Evolutionary conservation across 2,888 invertebrate genomes (phyloP), one percentile per base, ranked within the genome.

Genomic region (Furcula furcula): DNA sequence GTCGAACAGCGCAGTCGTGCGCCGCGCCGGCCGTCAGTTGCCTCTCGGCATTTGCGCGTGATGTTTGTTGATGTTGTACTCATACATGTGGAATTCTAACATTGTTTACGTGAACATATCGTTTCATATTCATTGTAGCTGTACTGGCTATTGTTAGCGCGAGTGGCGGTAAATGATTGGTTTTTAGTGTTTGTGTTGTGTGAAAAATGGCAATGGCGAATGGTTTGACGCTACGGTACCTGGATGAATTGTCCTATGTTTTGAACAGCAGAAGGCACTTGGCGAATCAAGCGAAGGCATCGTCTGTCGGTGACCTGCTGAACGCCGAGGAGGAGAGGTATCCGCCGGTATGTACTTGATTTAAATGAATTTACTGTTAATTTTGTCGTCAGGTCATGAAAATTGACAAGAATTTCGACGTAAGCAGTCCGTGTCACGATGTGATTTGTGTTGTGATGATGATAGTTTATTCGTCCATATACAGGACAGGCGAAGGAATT

Each of bases 241-340:
- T 89, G 80, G 89, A 89, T 69, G 89, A 89, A 72, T 58, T 89
- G 48, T 88, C 88, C 15, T 87, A 76, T 55, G 89, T 89, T 40
- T 58, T 89, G 72, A 87, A 86, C 45, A 82, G 75, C 55, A 66
- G 89, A 54, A 69, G 75, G 55, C 82, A 83, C 34, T 57, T 88
- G 40, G 70, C 85, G 36, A 76, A 52, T 34, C 86, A 87, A 57
- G 69, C 80, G 55, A 83, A 78, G 56, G 88, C 89, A 69, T 88
- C 86, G 39, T 89, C 89, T 7, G 89, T 89, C 1, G 89, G 89
- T 1, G 87, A 88, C 58, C 82, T 89, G 29, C 73, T 89, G 1
- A 87, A 78, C 33, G 68, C 88, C 26, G 87, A 86, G 15, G 88
- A 88, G 26, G 87, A 84, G 38, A 71, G 80, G 38, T 82, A 71